Base-by-base conservation (phyloP, 1,140 invertebrate species). In the Proales similis region DNA sequence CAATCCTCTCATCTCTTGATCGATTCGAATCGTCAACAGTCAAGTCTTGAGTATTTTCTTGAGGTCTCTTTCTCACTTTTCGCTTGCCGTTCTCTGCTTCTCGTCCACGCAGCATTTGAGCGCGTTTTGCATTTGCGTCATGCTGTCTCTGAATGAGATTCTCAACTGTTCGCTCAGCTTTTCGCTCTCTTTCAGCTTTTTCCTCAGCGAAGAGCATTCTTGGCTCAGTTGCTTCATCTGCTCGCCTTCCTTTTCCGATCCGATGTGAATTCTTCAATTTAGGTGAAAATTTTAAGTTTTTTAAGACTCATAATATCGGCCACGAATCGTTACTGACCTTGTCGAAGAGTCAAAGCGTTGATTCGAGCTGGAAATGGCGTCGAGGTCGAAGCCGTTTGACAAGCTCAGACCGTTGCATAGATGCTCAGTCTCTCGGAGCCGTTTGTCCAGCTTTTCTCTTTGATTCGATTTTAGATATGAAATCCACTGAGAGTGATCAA, bases 351-450 rank as follows among this genome's bases (percentile, higher is more conserved):
- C 11, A 5, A 4, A 17, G 24, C 43, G 12, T 17, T 48, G 11
- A 30, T 4, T 3, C n/a, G n/a, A n/a, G n/a, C n/a, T n/a, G n/a
- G n/a, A n/a, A n/a, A n/a, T n/a, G n/a, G n/a, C n/a, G n/a, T n/a
- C n/a, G n/a, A n/a, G n/a, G n/a, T n/a, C n/a, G n/a, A n/a, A n/a
- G n/a, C n/a, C n/a, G n/a, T 29, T 48, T 5, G 48, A n/a, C 29
- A 26, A 1, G 38, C 27, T 53, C 29, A 53, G 14, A 12, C 42
- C 17, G 12, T 38, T 20, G 22, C 26, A 38, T 36, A 53, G 24
- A 53, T 53, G 24, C 27, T 53, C 48, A 17, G 48, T 53, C 42
- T 53, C 48, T 5, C 26, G 38, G 4, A 53, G 26, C 14, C 42
- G 48, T 4, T 6, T 24, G 27, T 53, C 48, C 2, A 53, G 12